Base-by-base conservation (phyloP, 2,113 vertebrate species). In the Chamaetylas fuelleborni region DNA sequence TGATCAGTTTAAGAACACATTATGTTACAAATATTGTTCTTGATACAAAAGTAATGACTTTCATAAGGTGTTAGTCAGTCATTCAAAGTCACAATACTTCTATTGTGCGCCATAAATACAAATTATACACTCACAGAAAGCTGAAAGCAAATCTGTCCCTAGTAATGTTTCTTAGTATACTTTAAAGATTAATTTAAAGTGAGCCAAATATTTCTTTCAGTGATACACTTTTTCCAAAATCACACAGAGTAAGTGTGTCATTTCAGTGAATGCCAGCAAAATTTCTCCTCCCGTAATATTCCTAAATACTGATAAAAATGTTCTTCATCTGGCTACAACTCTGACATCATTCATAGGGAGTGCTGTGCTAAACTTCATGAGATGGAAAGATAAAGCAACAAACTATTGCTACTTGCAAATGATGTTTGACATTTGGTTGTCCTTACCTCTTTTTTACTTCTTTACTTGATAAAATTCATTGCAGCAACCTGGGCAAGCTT, bases 181-280 rank as follows among this genome's bases (percentile, higher is more conserved):
- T 98, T 97, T 97, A 83, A 95, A 92, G 97, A 98, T 97, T 95
- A 97, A 93, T 71, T 96, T 94, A 91, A 96, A 96, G 74, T 80
- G 85, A 95, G 97, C 89, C 77, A 97, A 97, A 95, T 97, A 45
- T 93, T 96, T 97, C 77, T 95, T 76, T 94, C 56, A 43, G 17
- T 86, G 53, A 93, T 94, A 87, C 69, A 89, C 78, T 96, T 98
- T 95, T 91, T 78, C 93, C 33, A 96, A 93, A 93, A 97, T 97
- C 96, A 96, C 48, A 38, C 81, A 81, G 73, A 95, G 60, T 95
- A 84, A 94, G 58, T 69, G 54, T 96, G 90, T 95, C 64, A 88
- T 97, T 94, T 96, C 94, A 95, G 88, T 96, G 96, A 98, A 97
- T 85, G 95, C 69, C 93, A 97, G 93, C 96, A 95, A 97, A 97